A percentile compares a stretch with the other conserved stretches of the same genome.
phyloP scores from a whole-genome alignment of 1,140 invertebrate species.

The Latrodectus geometricus region DNA sequence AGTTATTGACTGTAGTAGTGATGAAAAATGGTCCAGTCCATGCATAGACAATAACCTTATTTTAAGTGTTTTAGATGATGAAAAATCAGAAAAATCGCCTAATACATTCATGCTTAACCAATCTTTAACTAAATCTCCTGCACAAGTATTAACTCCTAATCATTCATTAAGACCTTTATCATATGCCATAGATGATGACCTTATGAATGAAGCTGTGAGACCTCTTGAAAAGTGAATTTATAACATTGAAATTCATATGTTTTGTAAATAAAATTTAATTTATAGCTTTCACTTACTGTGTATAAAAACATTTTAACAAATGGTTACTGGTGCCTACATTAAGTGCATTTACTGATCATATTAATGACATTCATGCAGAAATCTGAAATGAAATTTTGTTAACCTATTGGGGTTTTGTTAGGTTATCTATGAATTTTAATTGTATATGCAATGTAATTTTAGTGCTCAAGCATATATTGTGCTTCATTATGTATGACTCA shows the following conservation, averaged over 20 bases:
- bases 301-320: conserved; percentile 23
- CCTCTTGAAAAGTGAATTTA: conserved; percentile 75
- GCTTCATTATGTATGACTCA: too few relatives aligned
- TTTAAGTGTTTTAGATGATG: conserved; percentile 57
- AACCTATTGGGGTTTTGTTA: conserved; percentile 35
- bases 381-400: conserved; percentile 21
- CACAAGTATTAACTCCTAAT: conserved; percentile 56
- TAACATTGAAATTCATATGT: not conserved
- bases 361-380: conserved; percentile 25
- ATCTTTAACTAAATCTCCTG: conserved; percentile 60
- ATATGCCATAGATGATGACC: conserved; percentile 86
- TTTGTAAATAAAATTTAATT: conserved; percentile 3
- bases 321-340: conserved; percentile 56
- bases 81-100: conserved; percentile 56
- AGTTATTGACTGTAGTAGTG: conserved; percentile 67
- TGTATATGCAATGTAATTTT: conserved; percentile 20
- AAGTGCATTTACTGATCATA: conserved; percentile 54
- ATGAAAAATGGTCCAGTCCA: conserved; percentile 59
- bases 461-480: conserved; percentile 11
- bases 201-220: conserved; percentile 88
- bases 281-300: not conserved
- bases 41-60: conserved; percentile 42
- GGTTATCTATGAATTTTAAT: conserved; percentile 16
- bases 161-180: conserved; percentile 73
- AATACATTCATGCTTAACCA: conserved; percentile 46